phyloP scores from a whole-genome alignment of 2,797 vertebrate species.

The Oophaga sylvatica region DNA sequence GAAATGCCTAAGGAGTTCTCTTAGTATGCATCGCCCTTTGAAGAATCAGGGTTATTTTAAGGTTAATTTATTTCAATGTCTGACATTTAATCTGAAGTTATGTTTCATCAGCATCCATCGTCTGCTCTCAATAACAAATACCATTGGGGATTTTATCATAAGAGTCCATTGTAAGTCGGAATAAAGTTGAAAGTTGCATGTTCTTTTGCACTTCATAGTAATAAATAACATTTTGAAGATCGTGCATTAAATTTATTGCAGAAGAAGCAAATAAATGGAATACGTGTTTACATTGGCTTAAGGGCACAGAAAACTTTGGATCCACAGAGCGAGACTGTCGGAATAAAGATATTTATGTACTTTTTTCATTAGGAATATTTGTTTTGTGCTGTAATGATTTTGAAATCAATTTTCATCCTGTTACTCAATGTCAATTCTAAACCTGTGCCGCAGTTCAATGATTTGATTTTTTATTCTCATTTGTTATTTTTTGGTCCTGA shows the following conservation, averaged over 20 bases:
- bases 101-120: constrained; percentile 25
- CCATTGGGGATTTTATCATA: constrained; percentile 25
- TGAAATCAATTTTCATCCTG: constrained; percentile 58
- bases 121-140: constrained; percentile 28
- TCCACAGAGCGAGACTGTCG: constrained; percentile 33
- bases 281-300: constrained; percentile 50
- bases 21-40: constrained; percentile 21
- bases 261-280: constrained; percentile 39
- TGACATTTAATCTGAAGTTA: constrained; percentile 36
- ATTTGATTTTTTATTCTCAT: constrained; percentile 54
- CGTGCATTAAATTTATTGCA: constrained; percentile 50
- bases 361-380: constrained; percentile 47
- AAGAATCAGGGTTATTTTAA: constrained; percentile 31
- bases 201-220: constrained; percentile 29
- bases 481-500: constrained; percentile 31
- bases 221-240: constrained; percentile 45
- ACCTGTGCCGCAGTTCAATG: constrained; percentile 37
- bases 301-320: constrained; percentile 38
- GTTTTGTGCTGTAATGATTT: constrained; percentile 52
- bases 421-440: constrained; percentile 47
- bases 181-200: constrained; percentile 43
- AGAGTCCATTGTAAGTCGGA: constrained; percentile 33
- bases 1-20: not conserved
- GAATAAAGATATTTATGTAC: constrained; percentile 35
- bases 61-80: constrained; percentile 49